These are phyloP conservation scores for Megaustenia siamemsis DNA, from an alignment of 2,888 invertebrate species.

Conservation along the genomic window DNA sequence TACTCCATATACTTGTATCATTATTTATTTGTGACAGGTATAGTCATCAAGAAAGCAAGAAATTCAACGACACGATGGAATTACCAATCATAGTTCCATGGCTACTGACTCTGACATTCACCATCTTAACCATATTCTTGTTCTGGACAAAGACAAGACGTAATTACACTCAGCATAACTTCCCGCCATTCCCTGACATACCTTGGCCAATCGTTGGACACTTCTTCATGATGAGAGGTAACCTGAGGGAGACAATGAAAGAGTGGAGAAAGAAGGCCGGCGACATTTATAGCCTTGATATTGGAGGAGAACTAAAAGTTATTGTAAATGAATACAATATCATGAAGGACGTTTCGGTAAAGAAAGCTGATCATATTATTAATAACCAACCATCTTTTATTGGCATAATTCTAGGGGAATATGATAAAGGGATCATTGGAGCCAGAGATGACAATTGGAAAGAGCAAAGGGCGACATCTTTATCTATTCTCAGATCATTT, in stretches of 20 bases:
- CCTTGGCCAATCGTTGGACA: constrained; percentile 48
- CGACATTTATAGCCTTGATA: constrained; percentile 53
- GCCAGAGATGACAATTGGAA: constrained; percentile 44
- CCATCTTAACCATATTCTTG: background rate
- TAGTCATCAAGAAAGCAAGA: no score
- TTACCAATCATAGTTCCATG: no score
- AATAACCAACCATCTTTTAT: constrained; percentile 24
- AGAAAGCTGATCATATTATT: constrained; percentile 51
- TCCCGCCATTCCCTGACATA: constrained; percentile 47
- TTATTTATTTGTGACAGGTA: no score
- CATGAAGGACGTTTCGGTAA: constrained; percentile 55
- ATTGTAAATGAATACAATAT: constrained; percentile 50
- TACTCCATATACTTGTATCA: no score
- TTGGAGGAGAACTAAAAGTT: constrained; percentile 37
- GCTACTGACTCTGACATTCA: no score
- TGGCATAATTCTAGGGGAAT: background rate
- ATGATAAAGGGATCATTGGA: constrained; percentile 36
- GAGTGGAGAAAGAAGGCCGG: constrained; percentile 42
- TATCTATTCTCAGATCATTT: constrained; percentile 46
- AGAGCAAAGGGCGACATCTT: constrained; percentile 43
- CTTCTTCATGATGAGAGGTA: constrained; percentile 25
- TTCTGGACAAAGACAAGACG: constrained; percentile 14
- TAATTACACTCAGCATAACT: constrained; percentile 1
- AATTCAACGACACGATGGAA: no score
- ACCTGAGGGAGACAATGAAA: constrained; percentile 16